Evolutionary conservation across 2,113 vertebrate species (phyloP), one percentile per base, ranked within the genome.

Genomic region (Sula dactylatra): DNA sequence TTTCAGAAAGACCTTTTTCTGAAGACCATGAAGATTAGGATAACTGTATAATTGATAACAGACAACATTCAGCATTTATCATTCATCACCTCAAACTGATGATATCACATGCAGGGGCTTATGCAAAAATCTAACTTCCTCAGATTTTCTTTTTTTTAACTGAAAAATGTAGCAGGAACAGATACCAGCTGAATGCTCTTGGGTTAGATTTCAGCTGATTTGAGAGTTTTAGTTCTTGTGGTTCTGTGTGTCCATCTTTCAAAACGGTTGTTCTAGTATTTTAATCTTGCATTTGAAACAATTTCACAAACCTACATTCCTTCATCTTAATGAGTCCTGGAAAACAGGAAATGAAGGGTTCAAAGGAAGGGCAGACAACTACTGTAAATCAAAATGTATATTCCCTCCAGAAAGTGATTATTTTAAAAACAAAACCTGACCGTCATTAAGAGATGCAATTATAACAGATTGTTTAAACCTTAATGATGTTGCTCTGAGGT

Each of bases 341-440:
- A 98, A 98, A 98, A 98, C 97, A 98, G 98, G 98, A 99, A 98
- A 98, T 95, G 65, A 88, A 94, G 93, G 95, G 98, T 98, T 99
- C 98, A 98, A 61, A 61, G 69, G 50, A 90, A 98, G 98, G 98
- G 91, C 97, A 98, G 88, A 91, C 66, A 98, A 98, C 98, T 99
- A 98, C 98, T 98, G 98, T 98, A 98, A 98, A 98, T 98, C 98
- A 98, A 94, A 97, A 98, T 96, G 98, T 97, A 96, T 96, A 91
- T 96, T 98, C 98, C 93, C 96, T 94, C 94, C 96, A 91, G 86
- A 97, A 97, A 90, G 84, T 85, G 93, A 95, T 97, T 97, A 80
- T 97, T 99, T 98, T 97, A 94, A 93, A 96, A 93, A 77, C 84
- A 96, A 93, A 98, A 98, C 95, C 82, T 88, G 96, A 94, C 97